Conservation (phyloP, 2,888 invertebrate species). For the Taphrorychus bicolor region DNA sequence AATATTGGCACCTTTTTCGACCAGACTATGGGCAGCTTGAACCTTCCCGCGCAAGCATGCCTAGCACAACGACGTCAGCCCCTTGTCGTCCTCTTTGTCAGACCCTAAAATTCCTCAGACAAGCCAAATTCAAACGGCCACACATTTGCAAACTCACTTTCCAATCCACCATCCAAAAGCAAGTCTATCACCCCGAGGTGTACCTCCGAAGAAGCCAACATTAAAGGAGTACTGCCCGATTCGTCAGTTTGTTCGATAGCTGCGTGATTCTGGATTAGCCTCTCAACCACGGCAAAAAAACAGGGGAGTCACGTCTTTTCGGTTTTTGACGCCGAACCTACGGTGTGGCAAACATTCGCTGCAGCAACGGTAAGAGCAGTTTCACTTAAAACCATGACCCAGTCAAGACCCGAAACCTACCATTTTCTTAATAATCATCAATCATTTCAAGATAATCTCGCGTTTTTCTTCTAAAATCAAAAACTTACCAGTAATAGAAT, state of each 20-base stretch:
- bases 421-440: too few species aligned
- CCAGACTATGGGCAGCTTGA: constrained; percentile 74
- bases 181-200: constrained; percentile 88
- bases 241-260: constrained; percentile 73
- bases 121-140: too few species aligned
- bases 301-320: constrained; percentile 80
- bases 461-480: too few species aligned
- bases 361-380: constrained; percentile 89
- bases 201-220: constrained; percentile 91
- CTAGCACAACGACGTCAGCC: constrained; percentile 90
- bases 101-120: too few species aligned
- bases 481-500: constrained; percentile 65
- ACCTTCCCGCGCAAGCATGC: constrained; percentile 87
- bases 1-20: constrained; percentile 84
- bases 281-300: constrained; percentile 84
- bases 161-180: constrained; percentile 84
- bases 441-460: too few species aligned
- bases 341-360: constrained; percentile 80
- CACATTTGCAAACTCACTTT: too few species aligned
- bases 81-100: constrained; percentile 82
- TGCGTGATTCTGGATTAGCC: constrained; percentile 71
- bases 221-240: constrained; percentile 82
- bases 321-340: constrained; percentile 79
- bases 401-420: too few species aligned
- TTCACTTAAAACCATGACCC: too few species aligned